These are phyloP conservation scores for Brachyistius frenatus DNA, from an alignment of 2,113 vertebrate species.

Conservation along the genomic window DNA sequence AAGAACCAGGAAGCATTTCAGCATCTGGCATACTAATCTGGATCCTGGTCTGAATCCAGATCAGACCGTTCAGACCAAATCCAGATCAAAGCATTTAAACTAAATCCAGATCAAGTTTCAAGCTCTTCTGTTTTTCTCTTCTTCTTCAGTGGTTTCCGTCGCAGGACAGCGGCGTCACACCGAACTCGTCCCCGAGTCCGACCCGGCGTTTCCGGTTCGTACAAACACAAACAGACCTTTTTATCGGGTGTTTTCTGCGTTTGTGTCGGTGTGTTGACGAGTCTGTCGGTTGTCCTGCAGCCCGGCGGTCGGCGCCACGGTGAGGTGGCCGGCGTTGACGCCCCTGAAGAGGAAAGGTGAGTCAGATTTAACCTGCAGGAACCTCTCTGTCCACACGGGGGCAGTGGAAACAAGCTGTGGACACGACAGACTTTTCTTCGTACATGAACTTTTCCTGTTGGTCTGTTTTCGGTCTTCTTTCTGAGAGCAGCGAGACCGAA, in stretches of 20 bases:
- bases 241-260: background rate
- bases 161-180: slow-evolving; percentile 83
- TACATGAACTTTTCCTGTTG: too few relatives aligned
- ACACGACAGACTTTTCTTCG: too few relatives aligned
- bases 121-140: background rate
- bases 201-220: slow-evolving; percentile 81
- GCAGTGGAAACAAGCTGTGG: background rate
- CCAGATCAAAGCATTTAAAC: too few relatives aligned
- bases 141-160: slow-evolving; percentile 77
- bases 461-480: too few relatives aligned
- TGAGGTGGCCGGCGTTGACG: slow-evolving; percentile 78
- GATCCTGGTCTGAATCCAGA: background rate
- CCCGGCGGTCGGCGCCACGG: slow-evolving; percentile 72
- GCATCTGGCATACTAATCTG: too few relatives aligned
- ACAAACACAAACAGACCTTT: background rate
- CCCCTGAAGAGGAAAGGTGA: slow-evolving; percentile 87
- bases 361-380: too few relatives aligned
- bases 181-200: slow-evolving; percentile 86
- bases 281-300: slow-evolving; percentile 61
- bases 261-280: background rate
- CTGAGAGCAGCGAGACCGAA: too few relatives aligned
- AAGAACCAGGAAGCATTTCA: too few relatives aligned
- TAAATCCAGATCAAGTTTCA: background rate
- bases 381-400: background rate
- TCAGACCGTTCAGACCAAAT: background rate